These are phyloP conservation scores for Mechanitis mazaeus DNA, from an alignment of 2,888 invertebrate species.

Conservation along the genomic window DNA sequence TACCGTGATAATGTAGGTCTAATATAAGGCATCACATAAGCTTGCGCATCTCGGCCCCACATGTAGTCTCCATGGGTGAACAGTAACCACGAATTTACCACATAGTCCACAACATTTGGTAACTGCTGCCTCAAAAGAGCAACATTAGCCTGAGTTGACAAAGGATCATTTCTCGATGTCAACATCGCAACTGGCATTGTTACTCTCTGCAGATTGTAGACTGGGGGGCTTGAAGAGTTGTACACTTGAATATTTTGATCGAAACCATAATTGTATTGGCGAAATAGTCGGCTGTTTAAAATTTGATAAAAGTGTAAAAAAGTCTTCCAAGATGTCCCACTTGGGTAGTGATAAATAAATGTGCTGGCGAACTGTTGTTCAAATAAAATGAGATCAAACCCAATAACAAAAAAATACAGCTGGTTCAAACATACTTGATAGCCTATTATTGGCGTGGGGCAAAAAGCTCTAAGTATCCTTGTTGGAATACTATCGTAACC, in stretches of 20 bases:
- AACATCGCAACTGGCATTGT: slow-evolving; percentile 37
- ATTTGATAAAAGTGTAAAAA: slow-evolving; percentile 41
- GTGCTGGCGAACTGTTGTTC: slow-evolving; percentile 36
- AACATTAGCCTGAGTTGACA: slow-evolving; percentile 40
- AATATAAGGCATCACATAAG: slow-evolving; percentile 12
- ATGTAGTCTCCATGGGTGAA: slow-evolving; percentile 43
- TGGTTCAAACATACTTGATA: slow-evolving; percentile 27
- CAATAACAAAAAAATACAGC: slow-evolving; percentile 21
- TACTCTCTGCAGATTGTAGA: slow-evolving; percentile 41
- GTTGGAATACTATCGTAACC: slow-evolving; percentile 13
- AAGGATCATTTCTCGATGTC: slow-evolving; percentile 37
- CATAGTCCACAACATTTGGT: slow-evolving; percentile 34
- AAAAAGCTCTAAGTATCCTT: slow-evolving; percentile 20
- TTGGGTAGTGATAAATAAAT: slow-evolving; percentile 38
- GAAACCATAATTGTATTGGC: slow-evolving; percentile 41
- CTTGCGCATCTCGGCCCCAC: slow-evolving; percentile 21
- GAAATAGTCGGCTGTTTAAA: slow-evolving; percentile 32
- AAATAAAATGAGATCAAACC: slow-evolving; percentile 33
- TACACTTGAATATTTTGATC: slow-evolving; percentile 36
- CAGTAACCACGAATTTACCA: slow-evolving; percentile 1
- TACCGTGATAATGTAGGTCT: not conserved
- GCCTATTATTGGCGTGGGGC: slow-evolving; percentile 13
- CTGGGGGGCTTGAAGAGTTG: slow-evolving; percentile 34
- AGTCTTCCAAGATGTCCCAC: slow-evolving; percentile 40
- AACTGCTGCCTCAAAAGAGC: slow-evolving; percentile 29